Base-by-base conservation (phyloP, 2,113 vertebrate species). In the Pachyramphus minor region DNA sequence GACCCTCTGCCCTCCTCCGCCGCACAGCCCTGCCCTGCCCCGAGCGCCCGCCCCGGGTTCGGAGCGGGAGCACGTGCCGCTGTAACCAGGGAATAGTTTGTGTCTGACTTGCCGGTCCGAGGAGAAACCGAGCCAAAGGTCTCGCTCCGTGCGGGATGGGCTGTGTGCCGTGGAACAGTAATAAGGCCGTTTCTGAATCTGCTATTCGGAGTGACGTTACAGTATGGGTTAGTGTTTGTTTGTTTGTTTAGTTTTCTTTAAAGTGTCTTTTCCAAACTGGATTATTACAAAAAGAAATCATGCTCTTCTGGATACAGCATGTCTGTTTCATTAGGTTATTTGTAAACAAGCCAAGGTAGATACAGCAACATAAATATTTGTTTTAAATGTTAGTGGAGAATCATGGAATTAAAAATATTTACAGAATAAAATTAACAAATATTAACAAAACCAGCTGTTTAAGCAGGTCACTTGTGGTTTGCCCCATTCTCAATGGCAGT, bases 221-320 rank as follows among this genome's bases (percentile, higher is more conserved):
- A 1, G 13, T 35, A 5, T 1, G 11, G 11, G 2, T 1, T 2
- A 5, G 13, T 50, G 47, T 47, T 47, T 47, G 23, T 23, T 12
- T 21, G 21, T 47, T 47, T 47, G 45, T 42, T 30, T 16, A 8
- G 22, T 39, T 87, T 44, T 58, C 6, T 0, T 42, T 59, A 0
- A 20, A 55, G 22, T 30, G 6, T 44, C 4, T 45, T 64, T 62
- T 55, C 44, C 68, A 10, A 15, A 31, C 49, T 11, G 76, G 47
- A 8, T 24, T n/a, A 25, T 8, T 24, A 14, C 22, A 10, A 20
- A n/a, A 28, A 22, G 49, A 62, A 52, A 37, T 33, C 17, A 5
- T 2, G 2, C 21, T 25, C 28, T 14, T 37, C 45, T 25, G 58
- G 27, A 1, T 19, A 10, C 42, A 30, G 21, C 44, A 0, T 1